Conservation (phyloP, 2,113 vertebrate species). For the Mionectes macconnelli region DNA sequence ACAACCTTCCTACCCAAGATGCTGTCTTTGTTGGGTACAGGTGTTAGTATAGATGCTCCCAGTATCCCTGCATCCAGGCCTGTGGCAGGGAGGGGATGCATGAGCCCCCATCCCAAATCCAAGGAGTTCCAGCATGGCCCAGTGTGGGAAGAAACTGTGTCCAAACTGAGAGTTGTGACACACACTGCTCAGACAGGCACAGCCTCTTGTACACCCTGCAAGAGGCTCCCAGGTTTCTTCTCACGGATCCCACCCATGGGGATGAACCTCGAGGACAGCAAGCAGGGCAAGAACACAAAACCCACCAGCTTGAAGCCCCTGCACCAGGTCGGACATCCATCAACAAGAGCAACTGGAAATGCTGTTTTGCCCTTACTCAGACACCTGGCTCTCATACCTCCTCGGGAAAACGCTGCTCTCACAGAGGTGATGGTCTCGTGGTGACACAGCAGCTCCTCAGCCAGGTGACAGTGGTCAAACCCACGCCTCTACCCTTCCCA, state of each 20-base stretch:
- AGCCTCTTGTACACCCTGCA: background rate
- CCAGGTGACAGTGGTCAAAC: background rate
- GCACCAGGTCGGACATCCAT: background rate
- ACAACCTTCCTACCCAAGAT: background rate
- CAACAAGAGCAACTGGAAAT: background rate
- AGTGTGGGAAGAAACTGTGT: fast-evolving
- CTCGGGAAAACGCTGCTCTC: fast-evolving
- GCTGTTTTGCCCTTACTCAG: background rate
- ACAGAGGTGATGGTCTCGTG: background rate
- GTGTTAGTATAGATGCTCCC: background rate
- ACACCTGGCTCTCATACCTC: fast-evolving
- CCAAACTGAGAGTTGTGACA: background rate
- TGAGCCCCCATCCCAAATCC: background rate
- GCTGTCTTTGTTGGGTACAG: background rate
- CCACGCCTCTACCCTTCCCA: background rate
- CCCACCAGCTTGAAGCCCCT: background rate
- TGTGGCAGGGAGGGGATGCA: fast-evolving
- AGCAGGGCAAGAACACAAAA: background rate
- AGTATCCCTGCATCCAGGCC: background rate
- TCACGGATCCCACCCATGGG: fast-evolving
- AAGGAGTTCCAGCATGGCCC: background rate
- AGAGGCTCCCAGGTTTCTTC: background rate
- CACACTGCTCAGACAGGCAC: background rate
- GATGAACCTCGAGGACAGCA: background rate
- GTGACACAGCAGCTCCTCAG: background rate